A percentile compares a stretch with the other conserved stretches of the same genome.
Evolutionary conservation across 1,140 invertebrate species (phyloP).

Genomic region (Antheraea pernyi): DNA sequence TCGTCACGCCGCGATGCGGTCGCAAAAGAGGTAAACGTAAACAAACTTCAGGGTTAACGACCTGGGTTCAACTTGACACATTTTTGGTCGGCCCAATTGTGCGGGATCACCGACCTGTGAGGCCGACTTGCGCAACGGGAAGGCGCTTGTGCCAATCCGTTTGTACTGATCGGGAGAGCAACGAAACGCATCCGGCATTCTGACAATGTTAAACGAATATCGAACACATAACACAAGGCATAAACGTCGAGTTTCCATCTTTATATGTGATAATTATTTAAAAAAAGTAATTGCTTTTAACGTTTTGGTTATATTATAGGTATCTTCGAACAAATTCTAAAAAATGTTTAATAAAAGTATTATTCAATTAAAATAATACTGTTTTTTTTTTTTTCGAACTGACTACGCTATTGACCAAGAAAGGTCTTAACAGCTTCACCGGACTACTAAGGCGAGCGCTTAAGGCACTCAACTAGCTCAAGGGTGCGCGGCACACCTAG

Average conservation of each 20-base stretch:
- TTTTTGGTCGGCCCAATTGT: conserved; percentile 71
- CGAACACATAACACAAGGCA: neutral
- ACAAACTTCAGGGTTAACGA: conserved; percentile 55
- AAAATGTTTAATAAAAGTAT: too few species aligned
- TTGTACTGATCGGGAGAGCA: conserved; percentile 35
- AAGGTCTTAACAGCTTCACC: too few species aligned
- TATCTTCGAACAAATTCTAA: too few species aligned
- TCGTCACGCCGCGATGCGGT: conserved; percentile 22
- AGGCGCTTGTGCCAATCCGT: conserved; percentile 49
- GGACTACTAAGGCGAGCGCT: too few species aligned
- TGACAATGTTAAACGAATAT: neutral
- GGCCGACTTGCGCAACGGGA: conserved; percentile 63
- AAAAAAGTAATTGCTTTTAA: too few species aligned
- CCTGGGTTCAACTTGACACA: conserved; percentile 75
- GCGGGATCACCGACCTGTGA: conserved; percentile 61
- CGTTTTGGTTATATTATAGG: too few species aligned
- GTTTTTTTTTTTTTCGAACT: too few species aligned
- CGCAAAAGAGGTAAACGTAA: conserved; percentile 60
- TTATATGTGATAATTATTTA: too few species aligned
- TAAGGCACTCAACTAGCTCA: too few species aligned
- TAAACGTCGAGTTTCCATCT: neutral
- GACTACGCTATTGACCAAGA: too few species aligned
- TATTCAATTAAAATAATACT: too few species aligned
- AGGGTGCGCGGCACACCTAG: too few species aligned
- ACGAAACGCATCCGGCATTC: conserved; percentile 23